Percentiles rank a stretch among this genome's conserved stretches.
Evolutionary conservation across 2,888 invertebrate genomes (phyloP).

Genomic region (Erebia aethiops): DNA sequence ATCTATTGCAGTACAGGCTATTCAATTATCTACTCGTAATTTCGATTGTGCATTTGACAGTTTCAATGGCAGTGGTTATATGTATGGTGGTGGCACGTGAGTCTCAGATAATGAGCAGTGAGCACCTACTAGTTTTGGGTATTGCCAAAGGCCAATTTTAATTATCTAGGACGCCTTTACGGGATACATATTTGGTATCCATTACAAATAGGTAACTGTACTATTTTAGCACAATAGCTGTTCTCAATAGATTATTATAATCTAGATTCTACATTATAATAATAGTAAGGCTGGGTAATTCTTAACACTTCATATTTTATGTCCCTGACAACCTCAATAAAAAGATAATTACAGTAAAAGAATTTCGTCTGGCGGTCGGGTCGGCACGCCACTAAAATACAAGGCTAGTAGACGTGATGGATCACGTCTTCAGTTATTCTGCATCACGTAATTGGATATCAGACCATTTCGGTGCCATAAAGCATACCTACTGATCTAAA

Average conservation of each 20-base stretch:
- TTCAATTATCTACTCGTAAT: not conserved
- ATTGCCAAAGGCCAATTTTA: no score
- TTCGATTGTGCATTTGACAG: not conserved
- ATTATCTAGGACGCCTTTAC: no score
- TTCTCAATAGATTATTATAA: not conserved
- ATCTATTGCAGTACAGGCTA: not conserved
- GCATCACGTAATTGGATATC: constrained; percentile 37
- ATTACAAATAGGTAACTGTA: no score
- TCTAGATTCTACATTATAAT: no score
- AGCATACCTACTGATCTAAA: constrained; percentile 19
- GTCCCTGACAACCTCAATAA: constrained; percentile 25
- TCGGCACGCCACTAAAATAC: constrained; percentile 28
- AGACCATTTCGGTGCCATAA: constrained; percentile 21
- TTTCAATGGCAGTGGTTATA: not conserved
- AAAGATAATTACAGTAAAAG: constrained; percentile 31
- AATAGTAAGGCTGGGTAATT: constrained; percentile 3
- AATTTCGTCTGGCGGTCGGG: constrained; percentile 13
- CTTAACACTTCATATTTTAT: constrained; percentile 14
- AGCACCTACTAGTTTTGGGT: not conserved
- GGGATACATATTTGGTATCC: no score
- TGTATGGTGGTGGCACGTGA: no score
- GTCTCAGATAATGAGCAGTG: not conserved
- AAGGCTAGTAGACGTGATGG: constrained; percentile 36
- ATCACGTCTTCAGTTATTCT: constrained; percentile 36
- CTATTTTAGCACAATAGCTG: no score